A percentile compares a stretch with the other conserved stretches of the same genome.
Evolutionary conservation across 2,797 vertebrate species (phyloP).

Genomic region (Enteromius unitaeniatus): DNA sequence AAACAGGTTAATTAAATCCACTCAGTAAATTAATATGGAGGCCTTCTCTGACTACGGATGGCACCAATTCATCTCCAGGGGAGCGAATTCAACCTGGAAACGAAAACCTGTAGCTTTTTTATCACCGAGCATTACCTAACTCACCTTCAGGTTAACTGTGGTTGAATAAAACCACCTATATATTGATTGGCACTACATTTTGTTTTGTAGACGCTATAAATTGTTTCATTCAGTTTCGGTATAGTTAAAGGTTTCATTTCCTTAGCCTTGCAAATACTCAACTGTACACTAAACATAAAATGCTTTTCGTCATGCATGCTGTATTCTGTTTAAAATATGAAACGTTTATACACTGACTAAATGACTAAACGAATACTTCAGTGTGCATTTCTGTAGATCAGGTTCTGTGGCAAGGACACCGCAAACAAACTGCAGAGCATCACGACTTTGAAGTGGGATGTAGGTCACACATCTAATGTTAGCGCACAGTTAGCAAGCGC

Average conservation of each 20-base stretch:
- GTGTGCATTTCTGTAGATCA: slow-evolving; percentile 33
- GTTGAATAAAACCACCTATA: background rate
- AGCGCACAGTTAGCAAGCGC: slow-evolving; percentile 31
- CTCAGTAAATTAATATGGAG: slow-evolving; percentile 51
- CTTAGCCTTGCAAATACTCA: background rate
- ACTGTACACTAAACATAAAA: background rate
- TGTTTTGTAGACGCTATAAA: background rate
- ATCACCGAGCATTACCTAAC: slow-evolving; percentile 12
- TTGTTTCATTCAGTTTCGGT: background rate
- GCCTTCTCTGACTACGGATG: slow-evolving; percentile 52
- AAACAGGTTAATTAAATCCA: slow-evolving; percentile 75
- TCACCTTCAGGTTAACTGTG: background rate
- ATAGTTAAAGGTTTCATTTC: background rate
- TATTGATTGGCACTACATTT: background rate
- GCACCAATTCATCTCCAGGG: slow-evolving; percentile 61
- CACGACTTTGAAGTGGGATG: slow-evolving; percentile 57
- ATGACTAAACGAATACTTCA: slow-evolving; percentile 38
- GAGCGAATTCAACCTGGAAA: slow-evolving; percentile 54
- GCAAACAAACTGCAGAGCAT: slow-evolving; percentile 49
- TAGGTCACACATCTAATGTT: slow-evolving; percentile 52
- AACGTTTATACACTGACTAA: background rate
- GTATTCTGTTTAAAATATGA: background rate
- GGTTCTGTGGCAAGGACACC: slow-evolving; percentile 31
- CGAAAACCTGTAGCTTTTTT: slow-evolving; percentile 23
- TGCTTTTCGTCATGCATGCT: background rate